Evolutionary conservation across 2,888 invertebrate genomes (phyloP).

Genomic region (Acronicta aceris): DNA sequence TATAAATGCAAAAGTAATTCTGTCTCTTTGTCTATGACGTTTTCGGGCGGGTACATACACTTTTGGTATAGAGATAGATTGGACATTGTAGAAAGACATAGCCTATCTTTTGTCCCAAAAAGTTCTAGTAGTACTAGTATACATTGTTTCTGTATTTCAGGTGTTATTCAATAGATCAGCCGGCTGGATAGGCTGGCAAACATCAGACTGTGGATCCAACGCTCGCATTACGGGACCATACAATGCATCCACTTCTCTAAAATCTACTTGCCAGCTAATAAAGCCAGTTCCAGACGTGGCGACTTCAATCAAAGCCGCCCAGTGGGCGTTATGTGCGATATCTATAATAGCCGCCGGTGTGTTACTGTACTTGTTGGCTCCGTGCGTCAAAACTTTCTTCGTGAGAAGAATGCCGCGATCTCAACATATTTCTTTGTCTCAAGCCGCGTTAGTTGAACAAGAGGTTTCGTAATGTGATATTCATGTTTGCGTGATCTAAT

Average conservation of each 20-base stretch:
- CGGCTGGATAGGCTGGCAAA: conserved; percentile 82
- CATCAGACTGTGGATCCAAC: conserved; percentile 80
- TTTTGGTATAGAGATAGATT: too few species aligned
- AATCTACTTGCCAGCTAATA: conserved; percentile 65
- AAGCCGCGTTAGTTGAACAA: conserved; percentile 76
- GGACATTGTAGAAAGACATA: too few species aligned
- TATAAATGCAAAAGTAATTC: too few species aligned
- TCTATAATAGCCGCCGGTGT: conserved; percentile 76
- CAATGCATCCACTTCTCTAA: conserved; percentile 68
- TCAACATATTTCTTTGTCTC: conserved; percentile 78
- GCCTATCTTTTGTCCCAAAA: too few species aligned
- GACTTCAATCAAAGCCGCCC: conserved; percentile 77
- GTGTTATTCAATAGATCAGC: conserved; percentile 84
- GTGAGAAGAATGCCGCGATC: conserved; percentile 66
- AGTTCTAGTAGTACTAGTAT: too few species aligned
- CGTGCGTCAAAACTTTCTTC: conserved; percentile 73
- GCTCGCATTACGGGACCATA: conserved; percentile 80
- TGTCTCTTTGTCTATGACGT: too few species aligned
- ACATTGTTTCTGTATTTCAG: conserved; percentile 55
- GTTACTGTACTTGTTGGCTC: conserved; percentile 76
- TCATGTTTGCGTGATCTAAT: not conserved
- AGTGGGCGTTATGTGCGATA: conserved; percentile 78
- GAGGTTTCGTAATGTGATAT: conserved; percentile 59
- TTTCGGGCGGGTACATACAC: too few species aligned
- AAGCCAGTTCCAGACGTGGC: conserved; percentile 65